These are phyloP conservation scores for Heliconius hermathena DNA, from an alignment of 1,140 invertebrate species.

Conservation along the genomic window DNA sequence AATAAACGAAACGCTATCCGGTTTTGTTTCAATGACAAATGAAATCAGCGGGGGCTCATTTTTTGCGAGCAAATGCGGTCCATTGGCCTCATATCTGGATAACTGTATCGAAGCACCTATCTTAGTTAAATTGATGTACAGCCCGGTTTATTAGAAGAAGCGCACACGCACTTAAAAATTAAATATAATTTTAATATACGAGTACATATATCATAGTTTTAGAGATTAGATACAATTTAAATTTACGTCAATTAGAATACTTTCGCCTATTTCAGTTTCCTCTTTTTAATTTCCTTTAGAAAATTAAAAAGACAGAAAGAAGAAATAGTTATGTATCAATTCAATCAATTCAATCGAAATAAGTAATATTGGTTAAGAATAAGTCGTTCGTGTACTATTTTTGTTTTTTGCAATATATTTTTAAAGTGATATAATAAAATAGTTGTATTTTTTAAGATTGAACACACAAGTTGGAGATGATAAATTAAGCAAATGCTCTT, in stretches of 20 bases:
- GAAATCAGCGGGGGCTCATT: conserved; percentile 36
- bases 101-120: conserved; percentile 48
- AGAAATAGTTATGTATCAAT: no score
- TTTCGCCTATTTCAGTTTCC: no score
- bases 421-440: no score
- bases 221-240: no score
- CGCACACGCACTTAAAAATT: not conserved
- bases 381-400: no score
- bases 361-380: not conserved
- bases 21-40: conserved; percentile 31
- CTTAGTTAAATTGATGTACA: conserved; percentile 31
- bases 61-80: conserved; percentile 36
- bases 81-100: conserved; percentile 39
- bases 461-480: no score
- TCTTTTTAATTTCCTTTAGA: no score
- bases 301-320: no score
- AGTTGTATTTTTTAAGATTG: no score
- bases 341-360: not conserved
- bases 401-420: no score
- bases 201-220: not conserved
- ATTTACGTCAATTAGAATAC: no score
- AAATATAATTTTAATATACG: not conserved
- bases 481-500: no score
- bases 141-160: not conserved
- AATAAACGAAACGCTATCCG: conserved; percentile 14